A percentile compares a stretch with the other conserved stretches of the same genome.
Evolutionary conservation across 2,888 invertebrate genomes (phyloP).

Genomic region (Linnaemya tessellans): DNA sequence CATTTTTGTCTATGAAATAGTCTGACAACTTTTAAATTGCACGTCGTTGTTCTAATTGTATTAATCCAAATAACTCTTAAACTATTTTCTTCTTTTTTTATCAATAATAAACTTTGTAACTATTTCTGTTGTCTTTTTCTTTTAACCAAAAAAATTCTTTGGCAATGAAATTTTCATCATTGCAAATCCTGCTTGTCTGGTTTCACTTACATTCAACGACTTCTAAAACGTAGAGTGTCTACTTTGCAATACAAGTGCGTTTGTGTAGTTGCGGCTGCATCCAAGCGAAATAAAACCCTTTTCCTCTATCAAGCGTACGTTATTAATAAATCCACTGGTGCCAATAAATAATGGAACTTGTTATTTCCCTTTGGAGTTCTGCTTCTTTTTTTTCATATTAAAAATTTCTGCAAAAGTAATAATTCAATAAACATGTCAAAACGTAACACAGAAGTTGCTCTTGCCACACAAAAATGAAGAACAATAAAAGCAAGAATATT

Average conservation of each 20-base stretch:
- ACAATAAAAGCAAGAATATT: neutral
- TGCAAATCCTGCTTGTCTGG: conserved; percentile 21
- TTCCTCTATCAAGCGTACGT: conserved; percentile 44
- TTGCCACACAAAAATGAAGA: conserved; percentile 8
- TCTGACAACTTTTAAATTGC: neutral
- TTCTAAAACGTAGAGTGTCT: neutral
- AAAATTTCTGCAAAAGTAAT: conserved; percentile 59
- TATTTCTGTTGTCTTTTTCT: neutral
- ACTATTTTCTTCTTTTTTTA: neutral
- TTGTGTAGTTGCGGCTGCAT: neutral
- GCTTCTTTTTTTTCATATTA: conserved; percentile 23
- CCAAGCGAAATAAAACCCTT: conserved; percentile 31
- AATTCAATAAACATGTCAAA: conserved; percentile 71
- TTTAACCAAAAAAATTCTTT: neutral
- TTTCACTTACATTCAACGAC: neutral
- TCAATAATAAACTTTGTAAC: neutral
- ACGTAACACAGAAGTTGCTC: conserved; percentile 64
- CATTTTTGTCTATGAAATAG: no score
- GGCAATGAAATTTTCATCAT: neutral
- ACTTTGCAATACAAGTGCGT: neutral
- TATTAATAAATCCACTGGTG: conserved; percentile 38
- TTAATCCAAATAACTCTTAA: neutral
- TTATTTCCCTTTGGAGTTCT: conserved; percentile 35
- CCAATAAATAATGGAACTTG: conserved; percentile 65
- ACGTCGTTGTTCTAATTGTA: neutral